These are phyloP conservation scores for Sepiola atlantica DNA, from an alignment of 2,888 invertebrate genomes.

Conservation along the genomic window DNA sequence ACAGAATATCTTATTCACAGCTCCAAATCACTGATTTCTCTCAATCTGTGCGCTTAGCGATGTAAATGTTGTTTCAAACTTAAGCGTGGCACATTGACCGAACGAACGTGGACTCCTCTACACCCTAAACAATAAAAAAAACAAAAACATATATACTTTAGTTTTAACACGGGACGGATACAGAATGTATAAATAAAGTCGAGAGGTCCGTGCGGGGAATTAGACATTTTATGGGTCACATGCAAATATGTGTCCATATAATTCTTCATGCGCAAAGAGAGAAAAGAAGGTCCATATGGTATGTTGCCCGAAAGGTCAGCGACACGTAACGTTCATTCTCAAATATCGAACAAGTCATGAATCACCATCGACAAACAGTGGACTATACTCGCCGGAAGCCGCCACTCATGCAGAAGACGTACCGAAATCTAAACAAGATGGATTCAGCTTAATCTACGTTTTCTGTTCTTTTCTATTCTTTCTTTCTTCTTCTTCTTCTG, in stretches of 20 bases:
- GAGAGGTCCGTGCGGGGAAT: background rate
- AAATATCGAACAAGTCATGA: background rate
- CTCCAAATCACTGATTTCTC: no score
- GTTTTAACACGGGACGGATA: background rate
- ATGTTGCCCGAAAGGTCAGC: conserved; percentile 32
- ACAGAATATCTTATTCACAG: no score
- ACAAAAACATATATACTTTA: no score
- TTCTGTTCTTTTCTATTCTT: background rate
- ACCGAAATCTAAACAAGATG: background rate
- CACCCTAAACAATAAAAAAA: no score
- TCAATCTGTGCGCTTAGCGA: no score
- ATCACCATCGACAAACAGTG: background rate
- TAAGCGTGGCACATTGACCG: no score
- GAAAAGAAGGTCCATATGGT: conserved; percentile 6
- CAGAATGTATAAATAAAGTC: background rate
- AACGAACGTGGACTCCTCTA: no score
- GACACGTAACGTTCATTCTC: conserved; percentile 3
- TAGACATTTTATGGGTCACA: conserved; percentile 6
- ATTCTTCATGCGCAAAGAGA: conserved; percentile 32
- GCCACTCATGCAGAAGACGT: background rate
- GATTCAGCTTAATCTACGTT: background rate
- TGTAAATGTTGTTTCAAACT: no score
- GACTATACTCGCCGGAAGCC: background rate
- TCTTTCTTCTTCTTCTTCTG: background rate
- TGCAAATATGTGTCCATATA: background rate